Evolutionary conservation across 2,113 vertebrate genomes (phyloP).

Genomic region (Anarhynchus alexandrinus): DNA sequence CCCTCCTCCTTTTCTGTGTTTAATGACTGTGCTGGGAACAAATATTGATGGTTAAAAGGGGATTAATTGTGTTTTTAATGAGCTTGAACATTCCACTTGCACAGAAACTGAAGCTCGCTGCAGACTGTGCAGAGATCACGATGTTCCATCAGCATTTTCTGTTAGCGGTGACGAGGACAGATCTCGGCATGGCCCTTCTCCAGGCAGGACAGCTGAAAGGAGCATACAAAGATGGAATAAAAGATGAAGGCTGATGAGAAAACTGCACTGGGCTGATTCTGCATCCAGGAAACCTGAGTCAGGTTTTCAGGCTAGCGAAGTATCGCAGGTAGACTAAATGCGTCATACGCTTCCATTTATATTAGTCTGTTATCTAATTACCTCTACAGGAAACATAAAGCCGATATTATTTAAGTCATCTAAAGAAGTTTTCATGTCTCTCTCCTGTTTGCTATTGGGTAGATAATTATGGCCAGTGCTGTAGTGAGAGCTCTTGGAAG

Average conservation of each 20-base stretch:
- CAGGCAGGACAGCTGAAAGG: neutral
- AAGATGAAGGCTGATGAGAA: neutral
- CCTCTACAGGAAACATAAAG: neutral
- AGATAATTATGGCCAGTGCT: neutral
- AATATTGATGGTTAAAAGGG: neutral
- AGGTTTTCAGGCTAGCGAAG: neutral
- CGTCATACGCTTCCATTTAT: neutral
- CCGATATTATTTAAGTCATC: neutral
- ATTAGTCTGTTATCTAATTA: neutral
- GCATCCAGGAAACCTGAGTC: neutral
- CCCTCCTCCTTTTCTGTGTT: neutral
- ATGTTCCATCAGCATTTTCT: neutral
- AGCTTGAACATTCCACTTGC: neutral
- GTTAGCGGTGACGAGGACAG: neutral
- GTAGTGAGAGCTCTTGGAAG: neutral
- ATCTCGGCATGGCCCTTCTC: neutral
- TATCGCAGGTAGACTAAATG: neutral
- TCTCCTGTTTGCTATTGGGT: neutral
- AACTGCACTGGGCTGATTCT: neutral
- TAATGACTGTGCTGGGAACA: neutral
- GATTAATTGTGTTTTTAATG: conserved; percentile 20
- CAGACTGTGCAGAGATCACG: neutral
- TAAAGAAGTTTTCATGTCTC: neutral
- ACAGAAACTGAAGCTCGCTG: neutral
- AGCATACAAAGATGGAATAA: neutral